Evolutionary conservation across 2,797 vertebrate species (phyloP), one percentile per base, ranked within the genome.

Genomic region (Danio choprae): DNA sequence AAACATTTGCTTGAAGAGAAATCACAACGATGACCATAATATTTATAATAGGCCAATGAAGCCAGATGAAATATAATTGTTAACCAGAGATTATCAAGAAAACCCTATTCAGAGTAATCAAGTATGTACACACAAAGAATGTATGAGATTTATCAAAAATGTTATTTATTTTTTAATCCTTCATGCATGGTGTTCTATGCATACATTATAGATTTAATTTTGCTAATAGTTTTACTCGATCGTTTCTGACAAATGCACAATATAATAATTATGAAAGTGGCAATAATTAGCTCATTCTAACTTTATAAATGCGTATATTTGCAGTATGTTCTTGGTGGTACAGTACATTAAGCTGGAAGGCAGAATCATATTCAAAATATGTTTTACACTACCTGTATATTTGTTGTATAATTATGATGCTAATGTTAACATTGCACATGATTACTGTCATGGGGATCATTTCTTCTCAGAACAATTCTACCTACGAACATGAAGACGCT

Each of bases 231-330:
- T 77, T 84, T 90, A 56, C 60, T 65, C 60, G 75, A 83, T 73
- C 56, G 43, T 84, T 82, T 85, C 80, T 82, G 78, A 83, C 86
- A 85, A 91, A 87, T 92, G 89, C 48, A 81, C 87, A 90, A 90
- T 88, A 86, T 68, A 90, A 92, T 87, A 89, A 88, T 89, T 91
- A 91, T 86, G 86, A 92, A 91, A 91, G 91, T 93, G 93, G 94
- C 94, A 94, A 94, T 94, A 94, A 87, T 78, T 73, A 81, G 79
- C 79, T 83, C 62, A 59, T 73, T 58, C 13, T 20, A 59, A 69
- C 81, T 84, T 81, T 83, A 77, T 51, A 58, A 71, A 69, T 64
- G 44, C 29, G 18, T 63, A 44, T 67, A 62, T 60, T 53, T 71
- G 18, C 40, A 60, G 71, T 59, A 46, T 73, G 59, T 73, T 48